A percentile compares a stretch with the other conserved stretches of the same genome.
phyloP scores from a whole-genome alignment of 1,140 invertebrate species.

The Bombus vancouverensis region DNA sequence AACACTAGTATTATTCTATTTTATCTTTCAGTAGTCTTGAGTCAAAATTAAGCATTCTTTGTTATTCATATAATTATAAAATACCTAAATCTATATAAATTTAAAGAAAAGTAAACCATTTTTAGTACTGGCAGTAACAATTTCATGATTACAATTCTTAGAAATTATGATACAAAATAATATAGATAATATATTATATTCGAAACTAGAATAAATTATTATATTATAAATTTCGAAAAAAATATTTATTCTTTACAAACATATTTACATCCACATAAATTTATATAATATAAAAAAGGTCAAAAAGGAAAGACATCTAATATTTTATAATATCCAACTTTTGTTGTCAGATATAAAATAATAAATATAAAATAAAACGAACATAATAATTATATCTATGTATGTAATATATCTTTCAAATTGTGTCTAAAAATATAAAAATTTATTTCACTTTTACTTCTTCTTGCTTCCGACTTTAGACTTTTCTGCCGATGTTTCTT shows the following conservation, averaged over 20 bases:
- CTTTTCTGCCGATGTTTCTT: background rate
- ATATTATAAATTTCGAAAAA: background rate
- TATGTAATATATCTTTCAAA: constrained; percentile 17
- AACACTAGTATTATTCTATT: background rate
- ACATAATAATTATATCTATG: constrained; percentile 13
- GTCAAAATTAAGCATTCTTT: background rate
- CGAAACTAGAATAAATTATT: background rate
- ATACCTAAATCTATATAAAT: too few species aligned
- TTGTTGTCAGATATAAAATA: background rate
- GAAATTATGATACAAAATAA: too few species aligned
- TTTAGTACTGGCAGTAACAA: too few species aligned
- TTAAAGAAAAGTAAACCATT: too few species aligned
- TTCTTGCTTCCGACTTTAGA: background rate
- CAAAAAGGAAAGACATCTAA: background rate
- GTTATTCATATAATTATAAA: too few species aligned
- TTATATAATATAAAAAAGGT: background rate
- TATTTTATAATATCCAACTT: background rate
- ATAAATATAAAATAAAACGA: background rate
- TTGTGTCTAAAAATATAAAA: background rate
- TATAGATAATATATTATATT: too few species aligned
- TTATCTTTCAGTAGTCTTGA: too few species aligned
- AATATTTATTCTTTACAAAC: constrained; percentile 25
- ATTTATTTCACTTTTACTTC: background rate
- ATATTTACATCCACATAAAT: constrained; percentile 16
- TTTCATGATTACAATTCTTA: too few species aligned